Conservation (phyloP, 2,113 vertebrate genomes). For the Montifringilla adamsi region DNA sequence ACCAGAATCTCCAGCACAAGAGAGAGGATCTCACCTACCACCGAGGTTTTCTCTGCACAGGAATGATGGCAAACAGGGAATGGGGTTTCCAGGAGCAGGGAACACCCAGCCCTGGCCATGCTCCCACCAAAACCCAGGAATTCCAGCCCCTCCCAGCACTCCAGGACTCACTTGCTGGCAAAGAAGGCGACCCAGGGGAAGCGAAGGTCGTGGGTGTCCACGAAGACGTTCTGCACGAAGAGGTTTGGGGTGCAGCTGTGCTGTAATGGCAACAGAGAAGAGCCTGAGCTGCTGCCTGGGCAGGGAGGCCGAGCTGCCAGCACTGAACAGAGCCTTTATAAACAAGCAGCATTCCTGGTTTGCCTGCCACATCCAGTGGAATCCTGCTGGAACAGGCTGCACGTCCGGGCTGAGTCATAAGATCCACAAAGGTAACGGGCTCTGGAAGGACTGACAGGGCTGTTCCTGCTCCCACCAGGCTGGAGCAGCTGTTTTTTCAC, state of each 20-base stretch:
- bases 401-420: accelerated
- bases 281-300: not conserved
- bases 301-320: not conserved
- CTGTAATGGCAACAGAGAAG: not conserved
- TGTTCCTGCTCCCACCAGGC: not conserved
- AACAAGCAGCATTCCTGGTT: not conserved
- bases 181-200: constrained; percentile 99
- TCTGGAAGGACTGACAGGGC: not conserved
- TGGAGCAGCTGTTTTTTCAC: accelerated
- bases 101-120: not conserved
- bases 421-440: not conserved
- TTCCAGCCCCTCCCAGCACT: not conserved
- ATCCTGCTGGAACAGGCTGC: not conserved
- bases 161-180: constrained; percentile 90
- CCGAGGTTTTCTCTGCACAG: not conserved
- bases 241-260: constrained; percentile 97
- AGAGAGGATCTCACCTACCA: too few species aligned
- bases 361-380: not conserved
- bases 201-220: constrained; percentile 95
- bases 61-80: not conserved
- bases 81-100: not conserved
- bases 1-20: accelerated
- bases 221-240: constrained; percentile 98
- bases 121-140: not conserved
- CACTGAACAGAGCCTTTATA: accelerated